Base-by-base conservation (phyloP, 2,113 vertebrate species). In the Lophius piscatorius region DNA sequence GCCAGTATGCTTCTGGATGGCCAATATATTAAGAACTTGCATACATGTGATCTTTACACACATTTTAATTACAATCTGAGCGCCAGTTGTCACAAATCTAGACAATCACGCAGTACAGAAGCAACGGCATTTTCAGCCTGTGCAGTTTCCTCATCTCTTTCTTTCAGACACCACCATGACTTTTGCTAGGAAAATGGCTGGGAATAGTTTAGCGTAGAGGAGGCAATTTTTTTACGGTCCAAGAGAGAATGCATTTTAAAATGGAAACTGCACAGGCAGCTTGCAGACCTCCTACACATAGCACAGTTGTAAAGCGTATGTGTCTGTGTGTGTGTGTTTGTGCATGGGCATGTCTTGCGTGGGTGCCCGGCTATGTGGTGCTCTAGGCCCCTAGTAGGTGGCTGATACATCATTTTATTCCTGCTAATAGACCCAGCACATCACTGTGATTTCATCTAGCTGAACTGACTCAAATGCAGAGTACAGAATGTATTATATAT, bases 361-460 rank as follows among this genome's bases (percentile, higher is more conserved):
- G 74, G 63, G 76, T 73, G 63, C 44, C 20, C 23, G 57, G 21
- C 5, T 50, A 45, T 51, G 59, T 57, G 60, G 45, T 59, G 50
- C 52, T 61, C 23, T 22, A 54, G 59, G 18, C 45, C 41, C 47
- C 14, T 54, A 24, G 83, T 80, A 83, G 79, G 72, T 83, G 82
- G 78, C 81, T 83, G 84, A 86, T 68, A 40, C 76, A 76, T 82
- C 67, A 63, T 33, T 56, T 78, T 71, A 70, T 64, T 60, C 46
- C 44, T 60, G 16, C 47, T 76, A 82, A 82, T 68, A 60, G 66
- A 78, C 60, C 76, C 21, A 18, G 20, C 50, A 64, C 64, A 60
- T 70, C 57, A 46, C 10, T 81, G 45, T 50, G 52, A 76, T 81
- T 78, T 65, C 77, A 45, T 59, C 45, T 22, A 35, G 38, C 22